Conservation (phyloP, 1,140 invertebrate genomes). For the Heliconius hermathena region DNA sequence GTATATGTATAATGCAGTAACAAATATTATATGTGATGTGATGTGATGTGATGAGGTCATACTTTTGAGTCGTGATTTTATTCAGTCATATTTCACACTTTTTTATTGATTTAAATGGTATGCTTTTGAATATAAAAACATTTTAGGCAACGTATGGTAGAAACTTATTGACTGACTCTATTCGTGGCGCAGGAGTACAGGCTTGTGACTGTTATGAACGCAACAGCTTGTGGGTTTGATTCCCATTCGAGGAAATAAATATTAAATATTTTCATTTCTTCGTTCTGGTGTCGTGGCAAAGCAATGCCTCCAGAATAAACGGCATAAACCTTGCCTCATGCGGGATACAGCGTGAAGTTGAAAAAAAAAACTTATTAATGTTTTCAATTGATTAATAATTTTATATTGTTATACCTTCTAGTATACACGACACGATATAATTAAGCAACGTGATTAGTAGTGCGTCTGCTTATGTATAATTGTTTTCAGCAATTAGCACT, state of each 20-base stretch:
- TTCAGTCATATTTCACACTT: constrained; percentile 25
- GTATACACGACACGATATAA: constrained; percentile 17
- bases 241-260: too few relatives aligned
- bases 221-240: too few relatives aligned
- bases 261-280: too few relatives aligned
- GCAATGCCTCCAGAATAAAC: too few relatives aligned
- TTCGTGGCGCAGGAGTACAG: too few relatives aligned
- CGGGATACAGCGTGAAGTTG: too few relatives aligned
- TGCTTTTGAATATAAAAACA: constrained; percentile 2
- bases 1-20: constrained; percentile 14
- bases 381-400: background rate
- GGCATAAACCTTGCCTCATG: too few relatives aligned
- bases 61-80: background rate
- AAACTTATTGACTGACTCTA: background rate
- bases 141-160: background rate
- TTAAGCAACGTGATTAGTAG: constrained; percentile 14
- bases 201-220: too few relatives aligned
- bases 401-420: constrained; percentile 14
- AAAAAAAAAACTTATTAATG: background rate
- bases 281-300: too few relatives aligned
- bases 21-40: constrained; percentile 6
- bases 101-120: constrained; percentile 15
- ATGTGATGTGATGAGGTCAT: constrained; percentile 10
- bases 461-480: constrained; percentile 16
- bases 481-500: constrained; percentile 26